phyloP scores from a whole-genome alignment of 2,113 vertebrate genomes.

The Opisthocomus hoazin region DNA sequence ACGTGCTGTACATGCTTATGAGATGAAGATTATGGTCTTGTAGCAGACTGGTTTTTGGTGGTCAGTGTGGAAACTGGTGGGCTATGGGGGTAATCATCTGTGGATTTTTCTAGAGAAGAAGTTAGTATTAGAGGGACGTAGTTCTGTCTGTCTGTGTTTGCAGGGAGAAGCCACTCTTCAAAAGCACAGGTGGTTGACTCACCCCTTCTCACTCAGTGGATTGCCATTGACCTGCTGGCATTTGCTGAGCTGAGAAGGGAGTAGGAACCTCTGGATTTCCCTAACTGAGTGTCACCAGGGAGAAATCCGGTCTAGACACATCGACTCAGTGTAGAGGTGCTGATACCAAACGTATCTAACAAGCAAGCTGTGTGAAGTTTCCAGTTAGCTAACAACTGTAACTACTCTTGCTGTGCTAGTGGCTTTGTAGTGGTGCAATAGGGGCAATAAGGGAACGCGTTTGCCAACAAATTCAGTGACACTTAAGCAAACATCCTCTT shows the following conservation, averaged over 20 bases:
- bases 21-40: neutral
- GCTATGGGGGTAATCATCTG: rapidly evolving
- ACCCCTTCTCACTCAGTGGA: neutral
- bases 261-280: neutral
- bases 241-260: neutral
- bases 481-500: constrained; percentile 55
- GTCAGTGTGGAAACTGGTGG: neutral
- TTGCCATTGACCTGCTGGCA: neutral
- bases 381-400: neutral
- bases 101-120: neutral
- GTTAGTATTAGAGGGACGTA: neutral
- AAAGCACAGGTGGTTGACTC: neutral
- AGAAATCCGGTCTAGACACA: neutral
- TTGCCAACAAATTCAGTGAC: neutral
- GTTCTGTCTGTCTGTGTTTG: neutral
- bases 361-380: neutral
- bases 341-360: rapidly evolving
- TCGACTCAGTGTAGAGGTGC: rapidly evolving
- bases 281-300: neutral
- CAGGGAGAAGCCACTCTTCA: neutral
- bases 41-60: neutral
- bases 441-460: neutral
- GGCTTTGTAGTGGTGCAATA: neutral
- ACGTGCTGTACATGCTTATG: rapidly evolving
- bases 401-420: neutral